Evolutionary conservation across 2,888 invertebrate genomes (phyloP).

Genomic region (Microplitis deprimator): DNA sequence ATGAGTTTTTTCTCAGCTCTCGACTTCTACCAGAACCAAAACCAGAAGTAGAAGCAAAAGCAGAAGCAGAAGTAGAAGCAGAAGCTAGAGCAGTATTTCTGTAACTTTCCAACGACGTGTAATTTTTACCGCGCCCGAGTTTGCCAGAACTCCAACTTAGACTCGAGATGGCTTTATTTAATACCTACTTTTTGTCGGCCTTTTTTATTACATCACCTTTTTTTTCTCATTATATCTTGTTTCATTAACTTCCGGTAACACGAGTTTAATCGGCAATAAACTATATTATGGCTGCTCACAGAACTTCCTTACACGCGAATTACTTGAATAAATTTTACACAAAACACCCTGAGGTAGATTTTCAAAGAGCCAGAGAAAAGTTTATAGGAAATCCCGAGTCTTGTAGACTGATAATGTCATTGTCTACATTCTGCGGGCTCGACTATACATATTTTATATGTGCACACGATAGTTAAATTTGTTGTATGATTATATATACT

Average conservation of each 20-base stretch:
- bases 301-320: conserved; percentile 36
- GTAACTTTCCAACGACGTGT: conserved; percentile 24
- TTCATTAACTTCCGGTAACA: conserved; percentile 29
- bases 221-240: conserved; percentile 33
- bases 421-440: conserved; percentile 45
- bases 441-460: conserved; percentile 43
- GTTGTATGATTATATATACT: conserved; percentile 2
- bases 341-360: conserved; percentile 23
- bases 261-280: conserved; percentile 38
- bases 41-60: too few relatives aligned
- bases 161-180: conserved; percentile 1
- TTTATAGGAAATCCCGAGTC: conserved; percentile 36
- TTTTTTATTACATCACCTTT: conserved; percentile 40
- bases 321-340: conserved; percentile 39
- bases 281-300: conserved; percentile 15
- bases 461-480: conserved; percentile 2
- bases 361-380: neutral
- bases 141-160: neutral
- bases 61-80: too few relatives aligned
- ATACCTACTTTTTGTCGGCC: neutral
- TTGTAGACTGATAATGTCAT: conserved; percentile 33
- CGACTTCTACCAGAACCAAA: neutral
- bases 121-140: conserved; percentile 16
- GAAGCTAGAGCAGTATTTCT: conserved; percentile 13
- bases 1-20: conserved; percentile 29